Evolutionary conservation across 2,797 vertebrate genomes (phyloP), one percentile per base, ranked within the genome.

Genomic region (Merluccius polli): DNA sequence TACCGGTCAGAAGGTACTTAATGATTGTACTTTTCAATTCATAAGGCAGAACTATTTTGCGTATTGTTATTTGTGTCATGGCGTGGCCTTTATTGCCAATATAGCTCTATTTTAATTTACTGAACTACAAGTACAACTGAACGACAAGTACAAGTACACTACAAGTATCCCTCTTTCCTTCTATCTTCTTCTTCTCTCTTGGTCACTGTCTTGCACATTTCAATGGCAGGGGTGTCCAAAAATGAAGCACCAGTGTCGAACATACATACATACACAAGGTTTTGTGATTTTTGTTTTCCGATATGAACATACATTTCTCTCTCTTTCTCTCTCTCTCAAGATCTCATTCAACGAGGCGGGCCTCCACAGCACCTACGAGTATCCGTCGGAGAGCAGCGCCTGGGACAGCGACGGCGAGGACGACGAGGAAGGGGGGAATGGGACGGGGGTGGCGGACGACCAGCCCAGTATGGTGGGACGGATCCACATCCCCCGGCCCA

Each of bases 301-400:
- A 35, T 35, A 52, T 52, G 18, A n/a, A 21, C 18, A 18, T 9
- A 21, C n/a, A 4, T 35, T 16, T 30, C 29, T 24, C 24, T 71
- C n/a, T n/a, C 18, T 48, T 21, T 7, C 48, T 38, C 30, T 63
- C 31, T 41, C 12, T 48, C 18, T 36, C 44, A 96, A 96, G 89
- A 99, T 99, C 90, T 98, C 98, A 21, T 99, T 99, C 91, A 98
- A 97, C 0, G 98, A 99, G 92, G 91, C 93, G 0, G 96, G 94
- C 76, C 91, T 99, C 81, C 95, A 97, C 67, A 98, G 96, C 3
- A 99, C 96, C 1, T 98, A 96, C 3, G 98, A 99, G 87, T 99
- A 99, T 79, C 98, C 97, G 0, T 96, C 97, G 0, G 98, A 99
- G 90, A 95, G 85, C 92, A 97, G 95, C 0, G 82, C 90, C 78